Conservation (phyloP, 30 jellyfish, hydroid and myxozoan genomes). For the Cassiopea andromeda region DNA sequence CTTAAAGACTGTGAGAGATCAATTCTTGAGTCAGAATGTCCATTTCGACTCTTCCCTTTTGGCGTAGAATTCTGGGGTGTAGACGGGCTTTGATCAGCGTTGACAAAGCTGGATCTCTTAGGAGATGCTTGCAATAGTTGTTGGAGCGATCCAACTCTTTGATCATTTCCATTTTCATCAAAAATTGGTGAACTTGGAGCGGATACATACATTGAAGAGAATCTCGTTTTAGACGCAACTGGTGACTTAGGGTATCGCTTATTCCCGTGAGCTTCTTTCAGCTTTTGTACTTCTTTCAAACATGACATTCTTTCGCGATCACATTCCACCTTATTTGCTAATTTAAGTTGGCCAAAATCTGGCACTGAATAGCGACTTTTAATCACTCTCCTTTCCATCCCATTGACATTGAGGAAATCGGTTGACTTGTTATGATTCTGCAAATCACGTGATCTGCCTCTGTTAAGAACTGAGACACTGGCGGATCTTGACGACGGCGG, state of each 20-base stretch:
- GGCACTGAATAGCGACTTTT: slow-evolving; percentile 60
- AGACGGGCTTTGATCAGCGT: not conserved
- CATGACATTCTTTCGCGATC: slow-evolving; percentile 57
- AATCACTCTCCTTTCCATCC: not conserved
- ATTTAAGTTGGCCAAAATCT: slow-evolving; percentile 18
- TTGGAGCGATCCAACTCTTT: not conserved
- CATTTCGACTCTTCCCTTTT: not conserved
- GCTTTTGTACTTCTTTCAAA: slow-evolving; percentile 44
- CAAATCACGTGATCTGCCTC: not conserved
- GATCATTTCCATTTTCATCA: slow-evolving; percentile 46
- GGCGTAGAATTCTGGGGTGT: not conserved
- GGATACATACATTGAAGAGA: slow-evolving; percentile 11
- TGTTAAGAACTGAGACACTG: not conserved
- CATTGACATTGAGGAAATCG: slow-evolving; percentile 43
- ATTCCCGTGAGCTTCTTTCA: slow-evolving; percentile 68
- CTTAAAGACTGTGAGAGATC: slow-evolving; percentile 12
- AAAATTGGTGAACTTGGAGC: not conserved
- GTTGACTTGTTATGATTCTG: not conserved
- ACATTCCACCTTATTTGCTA: slow-evolving; percentile 6
- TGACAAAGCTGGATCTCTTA: not conserved
- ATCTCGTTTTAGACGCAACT: not conserved
- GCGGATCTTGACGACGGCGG: slow-evolving; percentile 48
- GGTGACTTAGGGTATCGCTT: slow-evolving; percentile 47
- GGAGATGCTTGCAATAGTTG: slow-evolving; percentile 31
- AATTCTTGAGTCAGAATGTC: not conserved